These are phyloP conservation scores for Progne subis DNA, from an alignment of 2,113 vertebrate species.

Conservation along the genomic window DNA sequence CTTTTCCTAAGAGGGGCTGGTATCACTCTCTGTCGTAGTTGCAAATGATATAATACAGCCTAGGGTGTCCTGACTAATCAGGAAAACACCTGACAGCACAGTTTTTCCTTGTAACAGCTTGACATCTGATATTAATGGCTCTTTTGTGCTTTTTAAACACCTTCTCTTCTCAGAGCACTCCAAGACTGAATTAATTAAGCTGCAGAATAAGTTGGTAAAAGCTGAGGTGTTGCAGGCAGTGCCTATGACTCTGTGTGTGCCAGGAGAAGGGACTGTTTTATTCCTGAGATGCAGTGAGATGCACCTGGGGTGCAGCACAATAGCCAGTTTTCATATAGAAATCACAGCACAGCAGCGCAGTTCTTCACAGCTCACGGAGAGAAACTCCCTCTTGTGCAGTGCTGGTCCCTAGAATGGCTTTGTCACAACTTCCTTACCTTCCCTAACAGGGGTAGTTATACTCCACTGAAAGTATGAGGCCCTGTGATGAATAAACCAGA, in stretches of 20 bases:
- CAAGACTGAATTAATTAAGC: background rate
- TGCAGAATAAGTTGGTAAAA: background rate
- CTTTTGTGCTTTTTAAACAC: background rate
- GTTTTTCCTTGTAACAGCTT: background rate
- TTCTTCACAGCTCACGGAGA: background rate
- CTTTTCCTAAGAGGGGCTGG: constrained; percentile 29
- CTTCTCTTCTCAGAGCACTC: background rate
- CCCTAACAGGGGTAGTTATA: background rate
- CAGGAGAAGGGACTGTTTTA: background rate
- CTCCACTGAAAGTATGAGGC: background rate
- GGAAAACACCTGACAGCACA: background rate
- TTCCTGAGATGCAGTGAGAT: background rate
- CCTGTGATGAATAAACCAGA: background rate
- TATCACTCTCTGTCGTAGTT: background rate
- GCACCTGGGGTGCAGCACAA: background rate
- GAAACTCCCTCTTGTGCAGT: background rate
- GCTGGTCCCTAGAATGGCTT: background rate
- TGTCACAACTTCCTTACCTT: background rate
- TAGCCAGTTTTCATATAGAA: background rate
- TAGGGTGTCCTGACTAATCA: background rate
- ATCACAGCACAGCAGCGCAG: background rate
- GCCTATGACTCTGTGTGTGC: background rate
- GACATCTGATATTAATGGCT: background rate
- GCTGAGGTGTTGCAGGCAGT: background rate
- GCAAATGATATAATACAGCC: background rate